Evolutionary conservation across 2,113 vertebrate genomes (phyloP).

Genomic region (Azemiops feae): DNA sequence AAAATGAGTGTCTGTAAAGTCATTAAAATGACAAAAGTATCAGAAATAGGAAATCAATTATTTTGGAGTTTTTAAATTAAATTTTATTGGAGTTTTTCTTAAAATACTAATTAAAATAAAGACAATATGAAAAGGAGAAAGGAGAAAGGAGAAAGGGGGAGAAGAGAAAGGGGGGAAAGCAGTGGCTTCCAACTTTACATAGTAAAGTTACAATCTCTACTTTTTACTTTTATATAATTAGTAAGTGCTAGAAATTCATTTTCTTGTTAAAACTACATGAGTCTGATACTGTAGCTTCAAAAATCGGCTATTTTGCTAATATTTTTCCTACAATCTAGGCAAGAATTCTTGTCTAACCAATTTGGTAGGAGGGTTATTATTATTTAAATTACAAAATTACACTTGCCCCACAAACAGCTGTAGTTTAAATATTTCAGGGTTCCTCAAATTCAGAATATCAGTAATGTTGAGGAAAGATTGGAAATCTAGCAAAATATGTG

Average conservation of each 20-base stretch:
- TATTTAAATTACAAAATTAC: neutral
- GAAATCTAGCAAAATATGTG: neutral
- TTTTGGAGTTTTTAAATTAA: neutral
- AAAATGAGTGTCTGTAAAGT: neutral
- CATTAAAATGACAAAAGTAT: neutral
- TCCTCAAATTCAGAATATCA: neutral
- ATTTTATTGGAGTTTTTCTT: neutral
- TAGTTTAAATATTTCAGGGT: neutral
- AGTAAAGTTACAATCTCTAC: neutral
- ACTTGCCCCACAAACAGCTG: neutral
- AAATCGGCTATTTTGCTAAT: neutral
- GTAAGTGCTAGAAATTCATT: neutral
- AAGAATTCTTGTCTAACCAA: neutral
- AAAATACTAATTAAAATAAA: neutral
- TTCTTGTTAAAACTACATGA: neutral
- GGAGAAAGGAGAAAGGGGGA: too few species aligned
- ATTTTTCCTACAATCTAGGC: neutral
- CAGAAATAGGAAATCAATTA: neutral
- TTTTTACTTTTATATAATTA: neutral
- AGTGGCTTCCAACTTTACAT: neutral
- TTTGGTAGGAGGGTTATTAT: neutral
- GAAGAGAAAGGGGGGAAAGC: neutral
- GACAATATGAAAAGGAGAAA: neutral
- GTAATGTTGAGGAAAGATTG: neutral
- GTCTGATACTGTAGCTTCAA: neutral